Conservation (phyloP, 1,140 invertebrate species). For the Psilanteris sp. region DNA sequence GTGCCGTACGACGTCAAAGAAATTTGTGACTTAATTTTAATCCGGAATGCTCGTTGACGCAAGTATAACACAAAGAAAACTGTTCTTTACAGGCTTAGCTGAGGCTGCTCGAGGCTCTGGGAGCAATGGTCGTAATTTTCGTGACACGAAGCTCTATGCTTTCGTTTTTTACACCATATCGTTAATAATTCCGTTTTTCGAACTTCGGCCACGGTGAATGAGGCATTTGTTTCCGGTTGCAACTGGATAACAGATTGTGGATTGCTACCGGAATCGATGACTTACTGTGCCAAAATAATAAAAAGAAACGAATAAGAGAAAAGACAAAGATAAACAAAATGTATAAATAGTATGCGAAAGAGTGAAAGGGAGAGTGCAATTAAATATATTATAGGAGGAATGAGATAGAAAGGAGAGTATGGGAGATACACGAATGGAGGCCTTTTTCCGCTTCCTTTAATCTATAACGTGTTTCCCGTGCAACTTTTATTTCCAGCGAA, state of each 20-base stretch:
- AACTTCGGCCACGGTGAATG: constrained; percentile 65
- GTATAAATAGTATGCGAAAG: constrained; percentile 36
- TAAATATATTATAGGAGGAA: constrained; percentile 1
- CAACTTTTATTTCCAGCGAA: constrained; percentile 50
- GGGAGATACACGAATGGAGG: constrained; percentile 39
- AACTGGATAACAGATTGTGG: constrained; percentile 56
- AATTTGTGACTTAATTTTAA: constrained; percentile 65
- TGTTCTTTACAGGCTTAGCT: constrained; percentile 65
- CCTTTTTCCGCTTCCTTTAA: constrained; percentile 62
- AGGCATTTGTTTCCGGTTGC: constrained; percentile 64
- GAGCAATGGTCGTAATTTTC: constrained; percentile 62
- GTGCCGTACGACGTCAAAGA: constrained; percentile 36
- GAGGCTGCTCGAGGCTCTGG: constrained; percentile 65
- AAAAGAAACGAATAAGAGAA: constrained; percentile 12
- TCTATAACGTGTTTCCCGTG: constrained; percentile 51
- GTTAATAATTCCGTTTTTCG: constrained; percentile 66
- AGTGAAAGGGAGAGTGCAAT: background rate
- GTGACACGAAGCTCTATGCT: constrained; percentile 60
- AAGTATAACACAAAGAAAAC: constrained; percentile 60
- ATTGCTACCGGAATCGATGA: constrained; percentile 64
- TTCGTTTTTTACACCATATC: constrained; percentile 66
- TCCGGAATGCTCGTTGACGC: constrained; percentile 28
- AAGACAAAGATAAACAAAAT: constrained; percentile 23
- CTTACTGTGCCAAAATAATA: constrained; percentile 66
- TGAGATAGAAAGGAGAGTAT: constrained; percentile 1